Conservation (phyloP, 2,888 invertebrate species). For the Pammene aurita region DNA sequence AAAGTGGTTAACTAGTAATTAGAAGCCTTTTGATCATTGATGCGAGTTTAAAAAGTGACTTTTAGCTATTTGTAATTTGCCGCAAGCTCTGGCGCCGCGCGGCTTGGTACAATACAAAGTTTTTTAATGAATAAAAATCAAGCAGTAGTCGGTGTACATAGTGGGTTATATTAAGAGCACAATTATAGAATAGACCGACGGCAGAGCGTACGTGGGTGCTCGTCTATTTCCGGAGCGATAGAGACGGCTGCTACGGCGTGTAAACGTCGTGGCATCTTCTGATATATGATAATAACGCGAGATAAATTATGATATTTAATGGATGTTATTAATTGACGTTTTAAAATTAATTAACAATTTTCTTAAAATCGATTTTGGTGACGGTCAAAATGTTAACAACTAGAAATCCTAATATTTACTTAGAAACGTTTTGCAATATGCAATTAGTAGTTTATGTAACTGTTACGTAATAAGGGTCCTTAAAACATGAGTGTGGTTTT, state of each 20-base stretch:
- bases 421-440: too few relatives aligned
- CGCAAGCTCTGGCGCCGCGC: not conserved
- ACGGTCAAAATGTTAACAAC: too few relatives aligned
- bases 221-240: conserved; percentile 31
- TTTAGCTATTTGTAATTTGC: too few relatives aligned
- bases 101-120: not conserved
- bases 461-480: too few relatives aligned
- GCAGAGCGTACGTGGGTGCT: conserved; percentile 37
- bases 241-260: conserved; percentile 34
- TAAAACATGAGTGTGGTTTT: too few relatives aligned
- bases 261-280: conserved; percentile 15
- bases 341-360: too few relatives aligned
- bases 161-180: conserved; percentile 35
- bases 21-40: too few relatives aligned
- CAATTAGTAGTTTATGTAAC: too few relatives aligned
- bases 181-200: conserved; percentile 25
- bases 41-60: too few relatives aligned
- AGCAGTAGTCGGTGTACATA: conserved; percentile 16
- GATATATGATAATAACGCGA: conserved; percentile 20
- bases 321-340: not conserved
- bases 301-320: not conserved
- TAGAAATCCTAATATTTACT: too few relatives aligned
- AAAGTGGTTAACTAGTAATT: too few relatives aligned
- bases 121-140: conserved; percentile 14
- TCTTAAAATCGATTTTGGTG: too few relatives aligned